A percentile compares a stretch with the other conserved stretches of the same genome.
Conservation (phyloP, 2,888 invertebrate species). For the Nomada hirtipes region DNA sequence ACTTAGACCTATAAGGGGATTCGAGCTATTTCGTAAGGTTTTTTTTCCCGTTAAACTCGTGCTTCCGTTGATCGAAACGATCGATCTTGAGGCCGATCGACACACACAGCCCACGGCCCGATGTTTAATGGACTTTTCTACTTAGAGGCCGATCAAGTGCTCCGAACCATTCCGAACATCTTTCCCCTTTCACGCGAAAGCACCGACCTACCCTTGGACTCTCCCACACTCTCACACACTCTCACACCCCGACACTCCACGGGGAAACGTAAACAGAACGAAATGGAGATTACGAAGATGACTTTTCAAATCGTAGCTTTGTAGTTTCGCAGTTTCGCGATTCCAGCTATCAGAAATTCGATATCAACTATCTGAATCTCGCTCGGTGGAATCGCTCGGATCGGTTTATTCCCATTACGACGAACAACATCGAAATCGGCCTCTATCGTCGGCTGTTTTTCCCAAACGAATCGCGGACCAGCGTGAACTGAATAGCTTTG, state of each 20-base stretch:
- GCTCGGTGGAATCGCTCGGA: not conserved
- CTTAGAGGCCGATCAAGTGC: conserved; percentile 84
- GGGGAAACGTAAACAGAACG: conserved; percentile 17
- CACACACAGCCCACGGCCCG: conserved; percentile 66
- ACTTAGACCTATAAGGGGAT: not conserved
- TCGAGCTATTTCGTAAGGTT: not conserved
- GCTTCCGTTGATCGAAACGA: not conserved
- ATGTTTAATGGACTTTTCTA: conserved; percentile 83
- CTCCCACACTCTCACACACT: conserved; percentile 8
- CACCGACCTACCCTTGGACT: conserved; percentile 69
- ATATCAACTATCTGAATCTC: not conserved
- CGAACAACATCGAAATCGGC: no score
- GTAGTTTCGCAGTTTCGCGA: no score
- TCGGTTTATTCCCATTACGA: not conserved
- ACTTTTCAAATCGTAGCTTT: no score
- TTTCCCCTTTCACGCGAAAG: conserved; percentile 78
- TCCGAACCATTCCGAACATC: conserved; percentile 73
- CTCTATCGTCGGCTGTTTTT: no score
- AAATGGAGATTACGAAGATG: no score
- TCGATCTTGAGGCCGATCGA: conserved; percentile 5
- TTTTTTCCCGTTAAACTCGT: not conserved
- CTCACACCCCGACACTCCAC: not conserved
- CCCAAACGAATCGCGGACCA: no score
- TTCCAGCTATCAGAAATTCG: no score
- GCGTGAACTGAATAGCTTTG: no score